Conservation (phyloP, 2,888 invertebrate species). For the Meta bourneti region DNA sequence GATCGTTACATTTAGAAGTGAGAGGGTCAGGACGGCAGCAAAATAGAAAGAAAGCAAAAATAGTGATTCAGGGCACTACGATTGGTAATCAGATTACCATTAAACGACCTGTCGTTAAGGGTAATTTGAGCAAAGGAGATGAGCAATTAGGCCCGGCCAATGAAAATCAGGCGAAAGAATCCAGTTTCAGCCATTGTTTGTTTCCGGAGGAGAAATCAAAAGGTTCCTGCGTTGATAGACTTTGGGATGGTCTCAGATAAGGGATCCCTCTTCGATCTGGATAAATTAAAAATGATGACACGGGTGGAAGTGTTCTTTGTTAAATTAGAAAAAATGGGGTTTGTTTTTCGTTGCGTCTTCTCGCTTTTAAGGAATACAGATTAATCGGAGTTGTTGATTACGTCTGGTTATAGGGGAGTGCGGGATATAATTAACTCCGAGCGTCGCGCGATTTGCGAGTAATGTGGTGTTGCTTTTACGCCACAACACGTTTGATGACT, state of each 20-base stretch:
- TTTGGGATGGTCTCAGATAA: background rate
- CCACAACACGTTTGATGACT: too few species aligned
- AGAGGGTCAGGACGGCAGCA: constrained; percentile 15
- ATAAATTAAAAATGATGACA: constrained; percentile 21
- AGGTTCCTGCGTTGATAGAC: background rate
- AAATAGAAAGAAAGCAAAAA: constrained; percentile 40
- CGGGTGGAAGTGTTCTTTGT: too few species aligned
- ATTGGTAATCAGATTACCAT: constrained; percentile 67
- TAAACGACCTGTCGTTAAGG: constrained; percentile 66
- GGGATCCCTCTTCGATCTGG: constrained; percentile 19
- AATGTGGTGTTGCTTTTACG: too few species aligned
- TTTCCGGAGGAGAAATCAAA: constrained; percentile 23
- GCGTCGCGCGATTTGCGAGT: too few species aligned
- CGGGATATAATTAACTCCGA: too few species aligned
- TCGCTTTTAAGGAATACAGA: too few species aligned
- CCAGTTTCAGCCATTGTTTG: constrained; percentile 53
- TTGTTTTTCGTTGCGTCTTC: too few species aligned
- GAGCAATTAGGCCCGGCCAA: constrained; percentile 49
- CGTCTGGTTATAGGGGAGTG: too few species aligned
- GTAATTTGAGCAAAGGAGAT: constrained; percentile 67
- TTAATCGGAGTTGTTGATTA: too few species aligned
- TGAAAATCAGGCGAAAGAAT: constrained; percentile 32
- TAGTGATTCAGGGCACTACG: constrained; percentile 40
- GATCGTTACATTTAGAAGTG: constrained; percentile 49
- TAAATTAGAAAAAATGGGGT: too few species aligned